Base-by-base conservation (phyloP, 1,140 invertebrate genomes). In the Antheraea mylitta region DNA sequence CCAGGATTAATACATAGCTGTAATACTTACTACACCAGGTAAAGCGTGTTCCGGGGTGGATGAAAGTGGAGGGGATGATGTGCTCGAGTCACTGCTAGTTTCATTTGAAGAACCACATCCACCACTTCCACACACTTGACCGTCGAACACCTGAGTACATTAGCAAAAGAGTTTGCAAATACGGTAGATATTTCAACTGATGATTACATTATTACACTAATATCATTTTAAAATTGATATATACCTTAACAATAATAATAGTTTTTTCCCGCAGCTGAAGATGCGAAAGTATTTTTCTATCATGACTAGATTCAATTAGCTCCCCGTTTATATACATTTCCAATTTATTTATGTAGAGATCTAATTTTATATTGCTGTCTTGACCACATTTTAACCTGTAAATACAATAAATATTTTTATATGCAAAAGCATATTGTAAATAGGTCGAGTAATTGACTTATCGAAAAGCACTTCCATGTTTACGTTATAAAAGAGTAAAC, bases 291-390 rank as follows among this genome's bases (percentile, higher is more conserved):
- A 98, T 94, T 93, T 98, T 97, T 75, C 96, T 95, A 90, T 99
- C 98, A 77, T 98, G 97, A 58, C 94, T 94, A 48, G 96, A 95
- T 82, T 99, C 98, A 62, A 99, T 93, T 8, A 96, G 88, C 83
- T 99, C 98, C 11, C 96, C 97, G 89, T 98, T 98, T 11, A 98
- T 87, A 90, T 96, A 98, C 66, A 99, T 93, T 87, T 99, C 98
- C 64, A 99, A 93, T 92, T 98, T 98, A 63, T 96, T 95, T 78
- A 89, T 89, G 90, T 96, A 98, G 72, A 99, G 93, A 90, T 99
- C 98, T 66, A 99, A 93, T 92, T 98, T 98, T 13, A 96, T 95
- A 81, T 96, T 96, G 71, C 87, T 91, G 67, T 94, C 93, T n/a
- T 94, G 92, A 9, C 95, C 90, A 74, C 94, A 94, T 88, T 97